These are phyloP conservation scores for Alloscopus bannaensis DNA, from an alignment of 2,888 invertebrate species.

Conservation along the genomic window DNA sequence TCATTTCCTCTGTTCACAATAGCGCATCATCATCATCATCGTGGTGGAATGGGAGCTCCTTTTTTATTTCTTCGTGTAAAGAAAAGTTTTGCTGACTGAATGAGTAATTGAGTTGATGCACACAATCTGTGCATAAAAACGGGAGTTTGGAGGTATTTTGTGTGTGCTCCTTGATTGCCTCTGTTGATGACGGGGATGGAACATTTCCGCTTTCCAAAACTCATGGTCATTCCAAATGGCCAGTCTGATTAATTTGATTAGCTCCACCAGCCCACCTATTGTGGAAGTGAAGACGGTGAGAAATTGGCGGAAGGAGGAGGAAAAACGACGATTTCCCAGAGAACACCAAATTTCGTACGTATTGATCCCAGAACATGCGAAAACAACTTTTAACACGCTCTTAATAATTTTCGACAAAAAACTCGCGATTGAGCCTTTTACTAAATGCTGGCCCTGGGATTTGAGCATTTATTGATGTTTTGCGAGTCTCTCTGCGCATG, in stretches of 20 bases:
- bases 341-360: too few relatives aligned
- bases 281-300: neutral
- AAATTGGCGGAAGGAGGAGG: conserved; percentile 15
- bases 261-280: neutral
- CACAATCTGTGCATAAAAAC: conserved; percentile 58
- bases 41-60: conserved; percentile 14
- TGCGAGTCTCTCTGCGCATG: too few relatives aligned
- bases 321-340: too few relatives aligned
- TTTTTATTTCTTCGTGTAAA: too few relatives aligned
- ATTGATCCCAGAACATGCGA: too few relatives aligned
- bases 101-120: conserved; percentile 64
- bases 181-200: too few relatives aligned
- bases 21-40: conserved; percentile 5
- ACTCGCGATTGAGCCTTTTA: conserved; percentile 3
- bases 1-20: neutral
- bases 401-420: neutral
- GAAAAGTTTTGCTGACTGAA: conserved; percentile 61
- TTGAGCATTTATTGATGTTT: too few relatives aligned
- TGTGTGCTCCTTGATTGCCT: too few relatives aligned
- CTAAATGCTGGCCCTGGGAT: neutral
- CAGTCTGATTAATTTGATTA: too few relatives aligned
- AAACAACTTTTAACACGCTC: too few relatives aligned
- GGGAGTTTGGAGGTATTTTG: conserved; percentile 14
- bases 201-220: too few relatives aligned
- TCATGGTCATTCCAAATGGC: neutral